phyloP scores from a whole-genome alignment of 2,888 invertebrate genomes.

The Acleris laterana region DNA sequence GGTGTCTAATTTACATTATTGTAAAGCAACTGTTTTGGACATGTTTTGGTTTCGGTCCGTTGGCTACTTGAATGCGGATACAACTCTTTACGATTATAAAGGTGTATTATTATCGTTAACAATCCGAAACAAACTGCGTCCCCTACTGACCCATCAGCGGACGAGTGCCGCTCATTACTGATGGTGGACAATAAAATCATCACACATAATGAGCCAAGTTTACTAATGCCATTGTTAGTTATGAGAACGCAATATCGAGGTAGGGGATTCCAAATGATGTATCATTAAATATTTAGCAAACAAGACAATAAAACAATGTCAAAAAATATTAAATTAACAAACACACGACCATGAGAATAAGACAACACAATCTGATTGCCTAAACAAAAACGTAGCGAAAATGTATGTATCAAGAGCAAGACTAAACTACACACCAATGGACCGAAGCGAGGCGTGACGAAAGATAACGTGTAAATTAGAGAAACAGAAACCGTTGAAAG shows the following conservation, averaged over 20 bases:
- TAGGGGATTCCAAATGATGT: conserved; percentile 31
- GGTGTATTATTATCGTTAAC: conserved; percentile 9
- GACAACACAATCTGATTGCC: not conserved
- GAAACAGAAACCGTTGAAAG: conserved; percentile 62
- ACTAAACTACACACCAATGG: conserved; percentile 53
- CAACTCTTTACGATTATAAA: conserved; percentile 12
- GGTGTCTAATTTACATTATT: not conserved
- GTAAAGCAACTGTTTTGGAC: conserved; percentile 1
- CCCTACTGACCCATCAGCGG: conserved; percentile 16
- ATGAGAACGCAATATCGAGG: conserved; percentile 31
- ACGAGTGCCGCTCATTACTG: not conserved
- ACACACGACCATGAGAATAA: conserved; percentile 4
- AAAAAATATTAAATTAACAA: conserved; percentile 28
- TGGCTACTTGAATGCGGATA: conserved; percentile 27
- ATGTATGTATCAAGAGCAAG: conserved; percentile 52
- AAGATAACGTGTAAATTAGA: conserved; percentile 61
- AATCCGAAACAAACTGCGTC: conserved; percentile 16
- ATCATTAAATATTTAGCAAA: conserved; percentile 33
- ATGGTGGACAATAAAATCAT: conserved; percentile 21
- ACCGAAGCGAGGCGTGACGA: conserved; percentile 62
- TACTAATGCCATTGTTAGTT: conserved; percentile 30
- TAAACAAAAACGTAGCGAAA: conserved; percentile 35
- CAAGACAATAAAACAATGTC: conserved; percentile 14
- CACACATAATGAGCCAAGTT: conserved; percentile 23
- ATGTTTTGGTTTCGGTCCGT: conserved; percentile 21